Evolutionary conservation across 2,797 vertebrate genomes (phyloP).

Genomic region (Poeciliopsis paucimaculata): DNA sequence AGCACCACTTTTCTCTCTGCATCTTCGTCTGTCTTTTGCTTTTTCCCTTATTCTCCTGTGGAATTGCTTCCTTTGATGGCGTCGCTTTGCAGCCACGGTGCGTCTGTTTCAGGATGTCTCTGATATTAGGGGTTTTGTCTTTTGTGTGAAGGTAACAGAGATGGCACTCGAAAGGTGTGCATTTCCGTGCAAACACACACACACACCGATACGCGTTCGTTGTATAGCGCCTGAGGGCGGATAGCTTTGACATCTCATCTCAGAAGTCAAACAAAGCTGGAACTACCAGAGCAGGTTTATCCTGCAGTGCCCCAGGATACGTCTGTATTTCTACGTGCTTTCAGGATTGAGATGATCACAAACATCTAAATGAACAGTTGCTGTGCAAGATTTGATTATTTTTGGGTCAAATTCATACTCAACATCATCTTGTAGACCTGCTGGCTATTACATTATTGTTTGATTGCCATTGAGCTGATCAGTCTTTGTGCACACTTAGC

Average conservation of each 20-base stretch:
- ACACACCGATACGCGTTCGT: conserved; percentile 30
- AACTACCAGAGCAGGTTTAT: conserved; percentile 75
- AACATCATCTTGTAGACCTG: conserved; percentile 2
- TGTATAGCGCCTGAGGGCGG: conserved; percentile 57
- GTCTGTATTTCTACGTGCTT: conserved; percentile 6
- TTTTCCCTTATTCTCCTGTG: conserved; percentile 39
- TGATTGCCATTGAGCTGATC: neutral
- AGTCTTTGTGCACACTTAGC: neutral
- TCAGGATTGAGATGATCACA: conserved; percentile 27
- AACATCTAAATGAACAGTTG: conserved; percentile 38
- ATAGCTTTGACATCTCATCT: conserved; percentile 68
- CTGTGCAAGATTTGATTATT: conserved; percentile 23
- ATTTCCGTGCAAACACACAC: conserved; percentile 26
- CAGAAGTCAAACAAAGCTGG: conserved; percentile 73
- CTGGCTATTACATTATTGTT: neutral
- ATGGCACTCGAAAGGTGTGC: conserved; percentile 23
- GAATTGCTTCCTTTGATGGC: conserved; percentile 57
- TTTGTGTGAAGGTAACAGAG: conserved; percentile 35
- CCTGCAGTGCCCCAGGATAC: conserved; percentile 52
- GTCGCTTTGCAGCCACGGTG: conserved; percentile 34
- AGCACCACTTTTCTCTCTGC: conserved; percentile 9
- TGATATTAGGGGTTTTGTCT: conserved; percentile 56
- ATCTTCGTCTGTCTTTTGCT: conserved; percentile 40
- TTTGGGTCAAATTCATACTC: conserved; percentile 7
- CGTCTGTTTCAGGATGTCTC: conserved; percentile 51